Base-by-base conservation (phyloP, 2,888 invertebrate genomes). In the Selenia dentaria region DNA sequence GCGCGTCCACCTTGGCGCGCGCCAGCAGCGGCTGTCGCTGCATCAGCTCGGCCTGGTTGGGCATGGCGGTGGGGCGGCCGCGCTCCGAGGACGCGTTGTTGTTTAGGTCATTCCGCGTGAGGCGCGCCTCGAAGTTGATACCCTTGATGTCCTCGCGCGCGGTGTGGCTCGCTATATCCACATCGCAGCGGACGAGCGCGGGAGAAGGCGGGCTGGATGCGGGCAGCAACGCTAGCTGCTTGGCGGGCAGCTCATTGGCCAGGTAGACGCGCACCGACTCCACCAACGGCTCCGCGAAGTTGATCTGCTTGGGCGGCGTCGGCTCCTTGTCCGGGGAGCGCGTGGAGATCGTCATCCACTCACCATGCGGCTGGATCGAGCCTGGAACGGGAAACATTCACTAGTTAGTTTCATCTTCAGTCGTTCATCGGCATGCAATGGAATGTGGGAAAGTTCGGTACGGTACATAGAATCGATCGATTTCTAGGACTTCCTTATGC, bases 341-440 rank as follows among this genome's bases (percentile, higher is more conserved):
- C 43, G 81, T 74, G 40, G 90, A 85, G 74, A 91, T 83, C 71
- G 90, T 91, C 91, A 91, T 91, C 90, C 91, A 91, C 79, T 90
- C 90, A 82, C 88, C 84, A 80, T 84, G 76, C 52, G 84, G 70
- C 62, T 82, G 87, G 70, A 84, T 75, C 55, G 83, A 74, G 55
- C 91, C 91, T 91, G 91, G 41, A 91, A 91, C 60, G 34, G 46
- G 65, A 48, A 67, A 38, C 28, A 14, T 12, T 13, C 6, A 4
- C 9, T 3, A 1, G 9, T 51, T 5, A 51, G 26, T 12, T 28
- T 11, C 28, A 12, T 22, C 31, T 25, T 39, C 27, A 6, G n/a
- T 3, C n/a, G 8, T n/a, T 24, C 5, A 24, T 24, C 1, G 6
- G 8, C 24, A 24, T 1, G 6, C n/a, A 6, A n/a, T n/a, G n/a